phyloP scores from a whole-genome alignment of 2,113 vertebrate genomes.

The Anguilla japonica region DNA sequence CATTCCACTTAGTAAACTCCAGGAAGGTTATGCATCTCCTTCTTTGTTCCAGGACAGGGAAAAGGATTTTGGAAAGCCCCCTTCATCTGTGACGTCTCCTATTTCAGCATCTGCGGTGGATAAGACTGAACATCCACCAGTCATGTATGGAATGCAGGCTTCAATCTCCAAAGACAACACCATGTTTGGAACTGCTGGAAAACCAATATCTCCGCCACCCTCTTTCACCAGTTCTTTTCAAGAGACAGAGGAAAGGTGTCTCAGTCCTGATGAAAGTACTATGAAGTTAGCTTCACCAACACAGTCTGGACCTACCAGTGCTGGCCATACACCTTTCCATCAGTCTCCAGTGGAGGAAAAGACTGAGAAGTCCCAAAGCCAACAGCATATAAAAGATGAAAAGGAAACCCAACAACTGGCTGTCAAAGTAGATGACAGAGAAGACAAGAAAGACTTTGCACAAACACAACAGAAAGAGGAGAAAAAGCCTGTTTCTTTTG shows the following conservation, averaged over 20 bases:
- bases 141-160: conserved; percentile 39
- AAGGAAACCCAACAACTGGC: conserved; percentile 15
- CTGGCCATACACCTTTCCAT: conserved; percentile 83
- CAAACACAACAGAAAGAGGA: conserved; percentile 24
- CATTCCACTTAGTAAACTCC: conserved; percentile 76
- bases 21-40: conserved; percentile 69
- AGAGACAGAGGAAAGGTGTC: conserved; percentile 85
- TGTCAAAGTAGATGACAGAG: conserved; percentile 55
- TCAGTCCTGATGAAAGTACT: conserved; percentile 92
- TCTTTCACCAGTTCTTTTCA: conserved; percentile 56
- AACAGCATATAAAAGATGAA: conserved; percentile 56
- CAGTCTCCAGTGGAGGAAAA: conserved; percentile 91
- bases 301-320: conserved; percentile 89
- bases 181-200: conserved; percentile 40
- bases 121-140: conserved; percentile 40
- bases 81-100: conserved; percentile 32
- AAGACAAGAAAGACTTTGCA: conserved; percentile 25
- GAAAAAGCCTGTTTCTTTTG: conserved; percentile 11
- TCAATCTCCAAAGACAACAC: conserved; percentile 41
- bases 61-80: conserved; percentile 43
- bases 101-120: conserved; percentile 37
- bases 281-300: conserved; percentile 92
- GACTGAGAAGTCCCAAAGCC: conserved; percentile 64
- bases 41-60: conserved; percentile 65
- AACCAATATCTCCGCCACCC: conserved; percentile 52